Conservation (phyloP, 2,113 vertebrate species). For the Sakesphorus luctuosus region DNA sequence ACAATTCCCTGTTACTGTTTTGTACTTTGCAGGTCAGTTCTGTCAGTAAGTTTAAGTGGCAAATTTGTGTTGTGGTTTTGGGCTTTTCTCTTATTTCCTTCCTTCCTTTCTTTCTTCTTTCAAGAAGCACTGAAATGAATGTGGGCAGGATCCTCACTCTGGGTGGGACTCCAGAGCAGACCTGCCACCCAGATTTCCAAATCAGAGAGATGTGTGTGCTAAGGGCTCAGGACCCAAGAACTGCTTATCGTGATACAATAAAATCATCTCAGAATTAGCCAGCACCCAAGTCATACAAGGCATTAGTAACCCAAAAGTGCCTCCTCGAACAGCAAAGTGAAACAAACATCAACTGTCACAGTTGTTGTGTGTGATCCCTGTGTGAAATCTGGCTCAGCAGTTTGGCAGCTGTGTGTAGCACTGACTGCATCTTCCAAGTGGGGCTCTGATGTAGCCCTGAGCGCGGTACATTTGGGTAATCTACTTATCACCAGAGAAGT, state of each 20-base stretch:
- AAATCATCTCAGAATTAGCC: slow-evolving; percentile 3
- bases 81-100: background rate
- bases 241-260: background rate
- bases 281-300: background rate
- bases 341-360: background rate
- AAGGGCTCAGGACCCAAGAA: background rate
- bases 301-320: slow-evolving; percentile 6
- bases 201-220: background rate
- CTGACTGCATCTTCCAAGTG: slow-evolving; percentile 4
- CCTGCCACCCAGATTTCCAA: background rate
- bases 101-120: background rate
- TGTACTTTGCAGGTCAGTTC: background rate
- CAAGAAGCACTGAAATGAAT: slow-evolving; percentile 9
- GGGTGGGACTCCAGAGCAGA: background rate
- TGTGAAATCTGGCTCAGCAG: slow-evolving; percentile 19
- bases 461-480: background rate
- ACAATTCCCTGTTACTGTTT: background rate
- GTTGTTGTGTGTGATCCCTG: background rate
- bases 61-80: slow-evolving; percentile 23
- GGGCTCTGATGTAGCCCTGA: background rate
- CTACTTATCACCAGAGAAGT: slow-evolving; percentile 14
- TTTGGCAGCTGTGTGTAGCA: background rate
- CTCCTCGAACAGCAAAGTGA: background rate
- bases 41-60: background rate
- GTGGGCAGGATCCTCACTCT: background rate